These are phyloP conservation scores for Tetramorium bicarinatum DNA, from an alignment of 2,888 invertebrate species.

Conservation along the genomic window DNA sequence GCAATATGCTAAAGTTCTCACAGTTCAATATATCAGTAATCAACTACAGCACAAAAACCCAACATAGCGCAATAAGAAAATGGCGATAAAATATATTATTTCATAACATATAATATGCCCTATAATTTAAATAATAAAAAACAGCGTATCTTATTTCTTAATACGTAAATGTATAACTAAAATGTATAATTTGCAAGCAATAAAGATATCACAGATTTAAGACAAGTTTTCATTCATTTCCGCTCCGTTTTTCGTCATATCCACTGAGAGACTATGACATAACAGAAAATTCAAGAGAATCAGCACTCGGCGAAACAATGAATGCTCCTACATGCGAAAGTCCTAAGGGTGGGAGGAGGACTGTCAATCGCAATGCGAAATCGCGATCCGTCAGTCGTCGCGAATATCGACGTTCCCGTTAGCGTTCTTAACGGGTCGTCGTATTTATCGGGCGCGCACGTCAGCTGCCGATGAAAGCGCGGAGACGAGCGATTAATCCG, in stretches of 20 bases:
- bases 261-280: neutral
- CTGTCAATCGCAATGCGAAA: slow-evolving; percentile 8
- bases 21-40: neutral
- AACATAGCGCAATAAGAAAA: neutral
- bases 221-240: neutral
- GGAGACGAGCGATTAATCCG: slow-evolving; percentile 54
- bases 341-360: neutral
- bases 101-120: neutral
- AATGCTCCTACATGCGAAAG: neutral
- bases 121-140: neutral
- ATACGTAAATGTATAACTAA: neutral
- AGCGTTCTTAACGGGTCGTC: slow-evolving; percentile 51
- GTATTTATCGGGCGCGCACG: slow-evolving; percentile 48
- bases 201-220: neutral
- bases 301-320: slow-evolving; percentile 8
- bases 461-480: slow-evolving; percentile 57
- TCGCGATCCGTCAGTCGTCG: slow-evolving; percentile 44
- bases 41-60: neutral
- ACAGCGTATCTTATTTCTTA: neutral
- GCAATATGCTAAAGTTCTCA: neutral
- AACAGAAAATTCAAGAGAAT: neutral
- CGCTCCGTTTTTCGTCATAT: neutral
- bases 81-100: neutral
- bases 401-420: slow-evolving; percentile 51
- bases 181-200: neutral